Evolutionary conservation across 2,113 vertebrate species (phyloP), one percentile per base, ranked within the genome.

Genomic region (Boulengerochromis microlepis): DNA sequence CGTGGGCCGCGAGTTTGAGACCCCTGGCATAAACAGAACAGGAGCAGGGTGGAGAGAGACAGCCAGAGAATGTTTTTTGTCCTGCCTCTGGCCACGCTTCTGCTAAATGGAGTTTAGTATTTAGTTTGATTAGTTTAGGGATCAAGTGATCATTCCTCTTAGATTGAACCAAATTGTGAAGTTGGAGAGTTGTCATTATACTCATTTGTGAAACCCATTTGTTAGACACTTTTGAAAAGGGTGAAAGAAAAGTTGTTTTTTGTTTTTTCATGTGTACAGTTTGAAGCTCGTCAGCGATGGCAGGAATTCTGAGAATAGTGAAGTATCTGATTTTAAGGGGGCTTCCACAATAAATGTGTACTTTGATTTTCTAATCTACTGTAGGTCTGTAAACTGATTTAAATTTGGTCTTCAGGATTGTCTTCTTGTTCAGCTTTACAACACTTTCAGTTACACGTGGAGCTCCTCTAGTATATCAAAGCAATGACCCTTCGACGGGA

Each of bases 91-190:
- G 38, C 69, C 22, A 1, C 8, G 2, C 40, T 29, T 47, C 40
- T 29, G 40, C 22, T 76, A 45, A 74, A 45, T 24, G 7, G 64
- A 69, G 64, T 40, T 69, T 69, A 40, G 35, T 22, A 42, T 42
- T 71, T 71, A 42, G 12, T 71, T 71, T 40, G 64, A 69, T 69
- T 69, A 69, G 64, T 69, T 69, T 69, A 69, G 33, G 22, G 12
- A 42, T 71, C 38, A 71, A 42, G n/a, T 24, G 35, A 42, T 71
- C 35, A 42, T 24, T 10, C 13, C 38, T 71, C 13, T 74, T 18
- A 47, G 2, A 76, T 6, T 66, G 4, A 76, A 47, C 40, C 22
- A 26, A 47, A 26, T 7, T 15, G 15, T 7, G 40, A 45, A 45
- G 22, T 74, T 47, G 40, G 40, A 76, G 24, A 47, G 16, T 29